Conservation (phyloP, 2,888 invertebrate genomes). For the Amblyteles armatorius region DNA sequence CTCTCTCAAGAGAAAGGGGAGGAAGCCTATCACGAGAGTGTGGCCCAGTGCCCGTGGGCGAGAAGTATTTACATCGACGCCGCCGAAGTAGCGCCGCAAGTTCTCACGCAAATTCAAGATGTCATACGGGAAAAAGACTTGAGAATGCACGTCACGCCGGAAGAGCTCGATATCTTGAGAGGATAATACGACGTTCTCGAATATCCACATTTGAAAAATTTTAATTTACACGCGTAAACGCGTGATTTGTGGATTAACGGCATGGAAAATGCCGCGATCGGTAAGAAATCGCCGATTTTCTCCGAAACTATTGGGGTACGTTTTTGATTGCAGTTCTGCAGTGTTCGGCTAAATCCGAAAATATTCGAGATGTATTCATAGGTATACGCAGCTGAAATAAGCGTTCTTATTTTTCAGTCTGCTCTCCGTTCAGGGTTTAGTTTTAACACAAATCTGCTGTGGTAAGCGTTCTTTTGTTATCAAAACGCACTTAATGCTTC, state of each 20-base stretch:
- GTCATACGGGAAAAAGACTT: constrained; percentile 91
- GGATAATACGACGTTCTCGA: constrained; percentile 77
- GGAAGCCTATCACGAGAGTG: constrained; percentile 80
- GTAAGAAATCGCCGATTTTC: too few species aligned
- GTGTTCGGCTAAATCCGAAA: too few species aligned
- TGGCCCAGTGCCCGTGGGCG: constrained; percentile 82
- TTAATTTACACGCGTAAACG: neutral
- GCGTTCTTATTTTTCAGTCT: too few species aligned
- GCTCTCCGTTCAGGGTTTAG: too few species aligned
- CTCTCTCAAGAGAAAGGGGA: constrained; percentile 81
- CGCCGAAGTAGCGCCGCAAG: constrained; percentile 87
- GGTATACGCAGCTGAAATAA: too few species aligned
- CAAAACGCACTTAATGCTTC: too few species aligned
- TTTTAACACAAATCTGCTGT: too few species aligned
- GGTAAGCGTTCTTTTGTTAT: too few species aligned
- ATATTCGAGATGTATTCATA: too few species aligned
- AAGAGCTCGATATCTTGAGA: constrained; percentile 90
- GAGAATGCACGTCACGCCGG: constrained; percentile 90
- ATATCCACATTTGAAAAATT: neutral
- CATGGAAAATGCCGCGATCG: too few species aligned
- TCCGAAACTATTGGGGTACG: too few species aligned
- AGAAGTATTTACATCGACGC: constrained; percentile 88
- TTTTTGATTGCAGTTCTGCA: too few species aligned
- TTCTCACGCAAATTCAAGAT: constrained; percentile 89
- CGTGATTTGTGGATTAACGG: neutral